Base-by-base conservation (phyloP, 2,888 invertebrate species). In the Acleris holmiana region DNA sequence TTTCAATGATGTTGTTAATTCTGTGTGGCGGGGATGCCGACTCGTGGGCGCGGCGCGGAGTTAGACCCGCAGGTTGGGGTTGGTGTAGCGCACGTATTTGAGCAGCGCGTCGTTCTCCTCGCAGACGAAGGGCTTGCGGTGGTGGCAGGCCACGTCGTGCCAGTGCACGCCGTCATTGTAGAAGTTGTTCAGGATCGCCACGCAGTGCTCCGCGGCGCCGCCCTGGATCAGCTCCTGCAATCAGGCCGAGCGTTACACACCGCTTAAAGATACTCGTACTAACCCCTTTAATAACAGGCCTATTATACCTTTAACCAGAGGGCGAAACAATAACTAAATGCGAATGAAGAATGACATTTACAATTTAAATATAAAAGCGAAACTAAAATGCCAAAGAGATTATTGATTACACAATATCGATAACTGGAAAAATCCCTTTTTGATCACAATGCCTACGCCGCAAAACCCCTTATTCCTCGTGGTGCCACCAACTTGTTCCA, bases 131-230 rank as follows among this genome's bases (percentile, higher is more conserved):
- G 97, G 95, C 86, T 98, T 98, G 83, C 95, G 95, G 84, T 98
- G 98, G 82, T 97, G 97, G 83, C 98, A 98, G 68, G 97, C 97
- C 55, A 97, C 97, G 81, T 98, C 96, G 82, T 98, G 98, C 97
- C 97, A 97, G 86, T 97, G 96, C 56, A 97, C 95, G 29, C 97
- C 97, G 78, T 98, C 97, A 75, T 97, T 96, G 93, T 98, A 98
- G 93, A 97, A 97, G 85, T 97, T 96, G 90, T 98, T 98, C 58
- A 98, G 91, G 70, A 98, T 93, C 1, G 97, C 97, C 69, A 98
- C 84, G 80, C 97, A 98, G 84, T 97, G 97, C 87, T 98, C 98
- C 29, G 96, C 94, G 2, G 97, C 97, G 55, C 97, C 97, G 25
- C 95, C 95, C 86, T 96, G 96, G 79, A 95, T 94, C 71, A 95